Conservation (phyloP, 2,113 vertebrate genomes). For the Lophius piscatorius region DNA sequence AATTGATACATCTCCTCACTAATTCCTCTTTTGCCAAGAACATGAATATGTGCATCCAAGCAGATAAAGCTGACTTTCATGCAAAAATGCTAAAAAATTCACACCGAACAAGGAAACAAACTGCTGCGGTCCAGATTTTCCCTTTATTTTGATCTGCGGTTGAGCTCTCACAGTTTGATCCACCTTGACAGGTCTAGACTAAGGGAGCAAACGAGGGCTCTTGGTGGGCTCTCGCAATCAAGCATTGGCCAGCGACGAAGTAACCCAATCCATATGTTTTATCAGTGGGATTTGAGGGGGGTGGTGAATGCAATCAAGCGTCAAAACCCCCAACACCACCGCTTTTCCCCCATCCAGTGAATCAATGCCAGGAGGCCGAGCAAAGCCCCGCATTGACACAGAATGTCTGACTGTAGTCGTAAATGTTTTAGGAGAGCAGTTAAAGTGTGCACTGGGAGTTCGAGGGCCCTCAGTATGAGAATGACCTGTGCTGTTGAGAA, state of each 20-base stretch:
- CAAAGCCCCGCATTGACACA: constrained; percentile 62
- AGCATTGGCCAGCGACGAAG: constrained; percentile 65
- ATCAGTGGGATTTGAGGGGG: constrained; percentile 53
- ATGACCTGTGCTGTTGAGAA: constrained; percentile 65
- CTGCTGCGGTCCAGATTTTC: constrained; percentile 70
- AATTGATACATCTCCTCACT: constrained; percentile 77
- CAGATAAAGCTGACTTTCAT: constrained; percentile 64
- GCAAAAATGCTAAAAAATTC: constrained; percentile 60
- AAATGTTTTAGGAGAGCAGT: constrained; percentile 80
- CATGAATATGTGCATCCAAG: constrained; percentile 64
- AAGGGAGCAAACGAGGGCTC: constrained; percentile 65
- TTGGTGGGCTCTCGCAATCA: constrained; percentile 77
- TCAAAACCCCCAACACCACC: constrained; percentile 67
- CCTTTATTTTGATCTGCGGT: constrained; percentile 72
- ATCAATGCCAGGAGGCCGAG: constrained; percentile 63
- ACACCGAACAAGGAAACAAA: constrained; percentile 52
- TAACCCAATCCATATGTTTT: constrained; percentile 82
- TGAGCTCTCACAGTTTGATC: constrained; percentile 76
- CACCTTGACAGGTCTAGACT: constrained; percentile 74
- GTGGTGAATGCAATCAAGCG: constrained; percentile 74
- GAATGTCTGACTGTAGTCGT: constrained; percentile 74
- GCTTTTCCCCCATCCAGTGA: constrained; percentile 58
- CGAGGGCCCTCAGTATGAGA: constrained; percentile 53
- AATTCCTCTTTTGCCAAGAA: constrained; percentile 63
- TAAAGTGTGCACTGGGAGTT: constrained; percentile 68